These are phyloP conservation scores for Stomorhina lunata DNA, from an alignment of 2,888 invertebrate genomes.

Conservation along the genomic window DNA sequence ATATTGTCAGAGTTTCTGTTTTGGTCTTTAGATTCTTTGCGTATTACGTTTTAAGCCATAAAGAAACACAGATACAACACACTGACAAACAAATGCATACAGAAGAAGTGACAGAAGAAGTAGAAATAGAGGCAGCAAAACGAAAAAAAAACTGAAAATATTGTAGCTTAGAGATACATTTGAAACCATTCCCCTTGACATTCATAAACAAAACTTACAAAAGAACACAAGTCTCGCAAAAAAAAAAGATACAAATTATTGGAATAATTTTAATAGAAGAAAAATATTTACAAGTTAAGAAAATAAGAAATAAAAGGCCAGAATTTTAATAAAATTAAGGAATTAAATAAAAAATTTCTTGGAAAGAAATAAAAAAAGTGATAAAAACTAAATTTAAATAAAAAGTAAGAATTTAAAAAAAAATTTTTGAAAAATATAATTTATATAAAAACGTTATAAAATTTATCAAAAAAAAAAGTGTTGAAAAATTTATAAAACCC, in stretches of 20 bases:
- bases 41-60: background rate
- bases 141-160: background rate
- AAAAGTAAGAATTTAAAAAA: slow-evolving; percentile 27
- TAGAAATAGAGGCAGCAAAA: background rate
- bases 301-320: slow-evolving; percentile 9
- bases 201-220: slow-evolving; percentile 63
- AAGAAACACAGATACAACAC: background rate
- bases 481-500: background rate
- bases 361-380: background rate
- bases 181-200: slow-evolving; percentile 64
- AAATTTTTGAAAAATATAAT: background rate
- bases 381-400: background rate
- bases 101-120: background rate
- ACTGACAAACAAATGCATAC: background rate
- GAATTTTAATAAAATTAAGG: background rate
- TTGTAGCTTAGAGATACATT: slow-evolving; percentile 56
- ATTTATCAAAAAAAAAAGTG: background rate
- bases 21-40: slow-evolving; percentile 26
- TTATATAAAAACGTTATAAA: background rate
- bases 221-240: slow-evolving; percentile 58
- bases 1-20: slow-evolving; percentile 41
- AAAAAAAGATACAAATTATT: background rate
- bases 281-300: background rate
- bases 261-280: background rate
- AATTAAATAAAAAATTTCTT: background rate